Evolutionary conservation across 2,113 vertebrate genomes (phyloP), one percentile per base, ranked within the genome.

Genomic region (Zosterops japonicus): DNA sequence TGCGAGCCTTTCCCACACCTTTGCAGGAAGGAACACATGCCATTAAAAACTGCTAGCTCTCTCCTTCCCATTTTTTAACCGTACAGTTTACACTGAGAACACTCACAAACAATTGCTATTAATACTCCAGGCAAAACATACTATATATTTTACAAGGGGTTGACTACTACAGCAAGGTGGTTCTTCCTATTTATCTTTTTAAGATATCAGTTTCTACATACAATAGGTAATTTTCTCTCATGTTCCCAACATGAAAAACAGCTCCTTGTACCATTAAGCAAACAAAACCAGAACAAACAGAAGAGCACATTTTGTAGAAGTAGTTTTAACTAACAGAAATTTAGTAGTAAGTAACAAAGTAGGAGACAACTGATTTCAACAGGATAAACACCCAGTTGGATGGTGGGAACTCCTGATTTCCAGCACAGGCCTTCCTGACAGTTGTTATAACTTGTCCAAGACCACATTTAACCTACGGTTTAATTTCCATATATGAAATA

Each of bases 401-500:
- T n/a, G 19, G 29, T 55, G 87, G 61, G 49, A 94, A 75, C 67
- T 83, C 72, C 47, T 67, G 7, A 93, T 53, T 96, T 82, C 80
- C 44, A 92, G 19, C 22, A 65, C 36, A 52, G 16, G 31, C 79
- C 65, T 93, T 89, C 17, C 44, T 50, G 31, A 56, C 36, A 84
- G 25, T 25, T 94, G 93, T 89, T 92, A 8, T 5, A 84, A 90
- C 95, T 92, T 94, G 92, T 87, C n/a, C 70, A 92, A 78, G 61
- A 69, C 63, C 13, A 6, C 35, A 83, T 76, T 91, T 85, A 89
- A 91, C 56, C 82, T 89, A 55, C 41, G 35, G 77, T 49, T 96
- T 65, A 47, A 89, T 83, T 95, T 92, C 59, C 55, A 79, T 68
- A 90, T 64, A 57, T 23, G 21, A 95, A 91, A 76, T 52, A 89